phyloP scores from a whole-genome alignment of 2,888 invertebrate genomes.

The Protonemura montana region DNA sequence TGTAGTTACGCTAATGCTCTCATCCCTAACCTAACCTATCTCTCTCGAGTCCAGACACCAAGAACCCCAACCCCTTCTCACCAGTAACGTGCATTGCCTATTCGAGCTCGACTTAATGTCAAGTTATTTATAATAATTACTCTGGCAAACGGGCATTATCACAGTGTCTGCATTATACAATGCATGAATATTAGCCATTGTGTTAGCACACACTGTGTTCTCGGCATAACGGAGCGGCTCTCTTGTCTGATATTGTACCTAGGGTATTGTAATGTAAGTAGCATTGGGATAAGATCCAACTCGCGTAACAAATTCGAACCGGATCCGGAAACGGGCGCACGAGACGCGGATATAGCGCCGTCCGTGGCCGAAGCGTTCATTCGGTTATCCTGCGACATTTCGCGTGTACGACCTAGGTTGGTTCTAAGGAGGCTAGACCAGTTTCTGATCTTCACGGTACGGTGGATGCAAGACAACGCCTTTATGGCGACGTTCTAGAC shows the following conservation, averaged over 20 bases:
- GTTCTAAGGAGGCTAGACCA: no score
- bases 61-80: not conserved
- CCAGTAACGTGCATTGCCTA: not conserved
- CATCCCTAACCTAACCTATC: not conserved
- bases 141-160: conserved; percentile 12
- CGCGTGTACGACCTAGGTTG: no score
- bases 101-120: not conserved
- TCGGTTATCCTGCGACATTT: not conserved
- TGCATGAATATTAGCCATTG: conserved; percentile 7
- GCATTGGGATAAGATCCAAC: not conserved
- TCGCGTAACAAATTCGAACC: not conserved
- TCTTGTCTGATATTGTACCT: not conserved
- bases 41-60: not conserved
- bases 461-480: no score
- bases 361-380: not conserved
- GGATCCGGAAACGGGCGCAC: not conserved
- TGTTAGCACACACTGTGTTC: not conserved
- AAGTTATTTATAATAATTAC: conserved; percentile 12
- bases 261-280: conserved; percentile 7
- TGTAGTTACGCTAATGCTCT: not conserved
- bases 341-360: not conserved
- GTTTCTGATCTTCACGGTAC: no score
- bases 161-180: not conserved
- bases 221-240: not conserved
- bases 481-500: no score